Evolutionary conservation across 1,140 invertebrate species (phyloP).

Genomic region (Reticulitermes speratus): DNA sequence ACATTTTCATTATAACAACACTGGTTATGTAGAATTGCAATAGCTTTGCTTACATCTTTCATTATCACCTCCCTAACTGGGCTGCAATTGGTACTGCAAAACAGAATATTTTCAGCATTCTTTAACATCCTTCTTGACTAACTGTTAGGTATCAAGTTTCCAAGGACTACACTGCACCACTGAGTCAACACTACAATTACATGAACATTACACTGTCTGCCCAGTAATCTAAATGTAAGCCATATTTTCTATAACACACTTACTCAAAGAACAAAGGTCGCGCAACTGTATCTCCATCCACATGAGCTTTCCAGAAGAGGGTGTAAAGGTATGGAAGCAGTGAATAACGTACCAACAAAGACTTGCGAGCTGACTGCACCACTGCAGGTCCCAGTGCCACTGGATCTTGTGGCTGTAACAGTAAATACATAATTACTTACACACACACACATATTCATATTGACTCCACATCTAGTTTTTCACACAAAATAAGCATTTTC

Average conservation of each 20-base stretch:
- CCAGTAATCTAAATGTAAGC: neutral
- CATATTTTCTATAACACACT: conserved; percentile 41
- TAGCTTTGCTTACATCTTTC: too few relatives aligned
- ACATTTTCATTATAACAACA: too few relatives aligned
- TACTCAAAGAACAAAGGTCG: conserved; percentile 80
- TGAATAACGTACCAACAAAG: conserved; percentile 67
- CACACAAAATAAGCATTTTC: too few relatives aligned
- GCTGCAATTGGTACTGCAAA: too few relatives aligned
- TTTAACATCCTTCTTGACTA: too few relatives aligned
- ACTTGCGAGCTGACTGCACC: conserved; percentile 60
- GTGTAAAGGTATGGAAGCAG: conserved; percentile 83
- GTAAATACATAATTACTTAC: neutral
- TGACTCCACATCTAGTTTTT: too few relatives aligned
- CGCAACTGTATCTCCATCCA: conserved; percentile 68
- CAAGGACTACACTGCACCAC: neutral
- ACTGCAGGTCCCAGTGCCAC: conserved; percentile 67
- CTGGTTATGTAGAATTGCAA: too few relatives aligned
- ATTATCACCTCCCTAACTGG: too few relatives aligned
- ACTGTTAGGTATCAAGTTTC: too few relatives aligned
- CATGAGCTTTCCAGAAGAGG: conserved; percentile 72
- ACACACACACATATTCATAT: too few relatives aligned
- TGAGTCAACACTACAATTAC: neutral
- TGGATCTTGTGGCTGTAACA: conserved; percentile 73
- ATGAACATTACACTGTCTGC: neutral
- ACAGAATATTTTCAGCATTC: too few relatives aligned